A percentile compares a stretch with the other conserved stretches of the same genome.
These are phyloP conservation scores for Drosophila infuscata DNA, from an alignment of 2,888 invertebrate genomes.

Conservation along the genomic window DNA sequence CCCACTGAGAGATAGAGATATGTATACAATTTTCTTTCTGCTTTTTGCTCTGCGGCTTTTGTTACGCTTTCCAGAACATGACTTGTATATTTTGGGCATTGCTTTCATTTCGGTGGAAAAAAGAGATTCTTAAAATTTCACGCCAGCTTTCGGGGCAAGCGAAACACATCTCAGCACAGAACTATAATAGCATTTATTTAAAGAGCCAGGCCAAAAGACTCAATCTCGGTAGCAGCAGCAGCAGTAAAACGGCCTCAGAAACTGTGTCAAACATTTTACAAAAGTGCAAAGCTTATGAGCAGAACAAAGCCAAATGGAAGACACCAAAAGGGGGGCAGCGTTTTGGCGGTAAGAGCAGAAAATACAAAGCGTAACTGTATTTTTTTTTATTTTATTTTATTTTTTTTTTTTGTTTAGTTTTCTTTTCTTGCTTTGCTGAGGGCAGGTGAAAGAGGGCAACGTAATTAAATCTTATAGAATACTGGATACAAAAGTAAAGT, in stretches of 20 bases:
- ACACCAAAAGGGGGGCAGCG: slow-evolving; percentile 61
- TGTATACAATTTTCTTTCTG: slow-evolving; percentile 54
- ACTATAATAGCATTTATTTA: slow-evolving; percentile 72
- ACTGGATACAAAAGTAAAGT: slow-evolving; percentile 41
- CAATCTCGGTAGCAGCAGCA: slow-evolving; percentile 43
- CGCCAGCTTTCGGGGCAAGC: slow-evolving; percentile 53
- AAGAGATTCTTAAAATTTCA: slow-evolving; percentile 49
- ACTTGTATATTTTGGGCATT: slow-evolving; percentile 64
- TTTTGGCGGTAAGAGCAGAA: slow-evolving; percentile 61
- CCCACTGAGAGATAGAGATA: slow-evolving; percentile 25
- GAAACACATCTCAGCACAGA: slow-evolving; percentile 52
- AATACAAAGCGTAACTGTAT: slow-evolving; percentile 76
- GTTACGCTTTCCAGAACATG: slow-evolving; percentile 79
- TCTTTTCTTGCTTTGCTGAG: slow-evolving; percentile 3
- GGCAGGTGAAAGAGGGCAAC: slow-evolving; percentile 47
- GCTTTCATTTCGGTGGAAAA: slow-evolving; percentile 57
- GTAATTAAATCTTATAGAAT: slow-evolving; percentile 76
- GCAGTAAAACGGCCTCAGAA: slow-evolving; percentile 56
- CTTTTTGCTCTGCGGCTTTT: slow-evolving; percentile 47
- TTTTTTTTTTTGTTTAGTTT: slow-evolving; percentile 25
- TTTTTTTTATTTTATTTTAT: slow-evolving; percentile 19
- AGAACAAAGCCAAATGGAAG: slow-evolving; percentile 75
- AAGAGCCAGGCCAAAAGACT: slow-evolving; percentile 64
- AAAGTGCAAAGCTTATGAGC: slow-evolving; percentile 69
- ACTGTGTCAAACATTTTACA: slow-evolving; percentile 78